A percentile compares a stretch with the other conserved stretches of the same genome.
These are phyloP conservation scores for Cephus rjabovi DNA, from an alignment of 2,888 invertebrate species.

Conservation along the genomic window DNA sequence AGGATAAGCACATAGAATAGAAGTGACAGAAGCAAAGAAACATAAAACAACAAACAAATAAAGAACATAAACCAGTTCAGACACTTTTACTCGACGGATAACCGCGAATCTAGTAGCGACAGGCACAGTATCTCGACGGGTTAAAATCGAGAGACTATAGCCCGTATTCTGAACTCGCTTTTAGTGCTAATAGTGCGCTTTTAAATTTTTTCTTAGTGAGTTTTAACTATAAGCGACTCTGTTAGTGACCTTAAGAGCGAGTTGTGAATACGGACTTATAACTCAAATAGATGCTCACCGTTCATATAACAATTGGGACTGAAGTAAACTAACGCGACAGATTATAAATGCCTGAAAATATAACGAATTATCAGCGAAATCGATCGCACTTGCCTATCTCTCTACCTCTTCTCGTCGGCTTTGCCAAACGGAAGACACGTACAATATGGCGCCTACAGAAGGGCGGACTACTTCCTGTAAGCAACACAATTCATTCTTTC, in stretches of 20 bases:
- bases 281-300: neutral
- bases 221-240: too few relatives aligned
- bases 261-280: too few relatives aligned
- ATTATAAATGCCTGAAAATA: neutral
- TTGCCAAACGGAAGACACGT: conserved; percentile 45
- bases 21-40: neutral
- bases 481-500: neutral
- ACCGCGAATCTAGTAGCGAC: conserved; percentile 13
- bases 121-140: neutral
- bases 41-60: neutral
- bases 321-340: neutral
- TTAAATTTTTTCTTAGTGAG: too few relatives aligned
- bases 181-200: too few relatives aligned
- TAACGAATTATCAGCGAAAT: conserved; percentile 10
- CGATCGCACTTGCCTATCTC: neutral
- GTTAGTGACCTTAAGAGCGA: too few relatives aligned
- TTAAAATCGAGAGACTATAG: neutral
- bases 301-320: neutral
- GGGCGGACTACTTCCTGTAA: conserved; percentile 51
- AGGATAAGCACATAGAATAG: neutral
- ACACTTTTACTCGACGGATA: conserved; percentile 20
- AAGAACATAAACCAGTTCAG: neutral
- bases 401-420: conserved; percentile 20
- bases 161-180: too few relatives aligned
- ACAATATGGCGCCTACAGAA: conserved; percentile 46